These are phyloP conservation scores for Kuschelorhynchus macadamiae DNA, from an alignment of 2,888 invertebrate species.

Conservation along the genomic window DNA sequence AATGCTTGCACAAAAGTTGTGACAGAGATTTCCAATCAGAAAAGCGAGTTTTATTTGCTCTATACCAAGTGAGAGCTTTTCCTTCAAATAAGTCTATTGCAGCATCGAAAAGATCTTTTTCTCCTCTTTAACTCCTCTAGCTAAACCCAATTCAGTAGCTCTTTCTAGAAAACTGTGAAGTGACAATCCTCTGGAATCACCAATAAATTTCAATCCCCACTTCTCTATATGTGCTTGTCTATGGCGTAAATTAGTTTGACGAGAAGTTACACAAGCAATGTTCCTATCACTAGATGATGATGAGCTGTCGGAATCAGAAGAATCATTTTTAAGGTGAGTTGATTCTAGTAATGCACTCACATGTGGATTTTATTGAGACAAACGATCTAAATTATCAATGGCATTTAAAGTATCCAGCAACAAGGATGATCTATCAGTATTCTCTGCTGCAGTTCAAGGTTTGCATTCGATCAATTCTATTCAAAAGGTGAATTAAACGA, in stretches of 20 bases:
- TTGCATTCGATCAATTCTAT: constrained; percentile 6
- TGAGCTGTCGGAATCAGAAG: background rate
- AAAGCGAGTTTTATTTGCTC: constrained; percentile 11
- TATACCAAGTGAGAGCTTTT: too few species aligned
- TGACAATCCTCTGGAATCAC: constrained; percentile 9
- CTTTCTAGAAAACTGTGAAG: constrained; percentile 24
- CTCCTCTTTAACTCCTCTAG: constrained; percentile 1
- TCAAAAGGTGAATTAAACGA: constrained; percentile 5
- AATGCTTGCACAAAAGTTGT: constrained; percentile 5
- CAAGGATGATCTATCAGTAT: background rate
- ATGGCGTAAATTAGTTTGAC: background rate
- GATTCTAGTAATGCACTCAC: background rate
- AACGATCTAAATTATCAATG: background rate
- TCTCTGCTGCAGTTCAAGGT: background rate
- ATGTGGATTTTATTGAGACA: background rate
- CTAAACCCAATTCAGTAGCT: constrained; percentile 10
- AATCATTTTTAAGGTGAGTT: too few species aligned
- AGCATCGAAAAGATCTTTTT: constrained; percentile 7
- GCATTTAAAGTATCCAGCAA: background rate
- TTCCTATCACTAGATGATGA: background rate
- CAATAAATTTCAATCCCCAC: constrained; percentile 11
- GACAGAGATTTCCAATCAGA: constrained; percentile 8
- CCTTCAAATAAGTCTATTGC: too few species aligned
- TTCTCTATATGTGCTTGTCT: background rate
- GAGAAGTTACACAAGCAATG: too few species aligned